Evolutionary conservation across 2,797 vertebrate genomes (phyloP), one percentile per base, ranked within the genome.

Genomic region (Tauraco hartlaubi): DNA sequence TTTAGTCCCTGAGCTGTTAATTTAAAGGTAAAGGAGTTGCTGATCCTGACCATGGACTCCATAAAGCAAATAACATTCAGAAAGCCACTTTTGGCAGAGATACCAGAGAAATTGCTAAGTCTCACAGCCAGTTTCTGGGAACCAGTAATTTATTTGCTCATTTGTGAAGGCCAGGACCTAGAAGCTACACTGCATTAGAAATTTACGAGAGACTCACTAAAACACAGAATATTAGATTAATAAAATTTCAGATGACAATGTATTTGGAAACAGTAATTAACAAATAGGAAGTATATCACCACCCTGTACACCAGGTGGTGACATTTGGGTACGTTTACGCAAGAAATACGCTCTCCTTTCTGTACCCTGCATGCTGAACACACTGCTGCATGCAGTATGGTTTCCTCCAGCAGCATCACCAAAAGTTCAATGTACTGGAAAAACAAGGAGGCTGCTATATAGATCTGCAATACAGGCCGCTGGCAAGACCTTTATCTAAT

Each of bases 91-190:
- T 58, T 58, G 58, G n/a, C 59, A 85, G 54, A 59, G n/a, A 35
- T 35, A 39, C 9, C 3, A 6, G 72, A 79, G 56, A 83, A 89
- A 74, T 0, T 64, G 72, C 69, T 56, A 83, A 56, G 72, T 89
- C 48, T 91, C 73, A 54, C 20, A 92, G 85, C 51, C 73, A 96
- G 12, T 39, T 92, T 95, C 93, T 79, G 51, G 54, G 43, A 96
- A 90, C 13, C 46, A 77, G 46, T 58, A 69, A 95, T 94, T 78
- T 51, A 71, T 80, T 97, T 90, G 19, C 33, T 92, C 29, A 54
- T 63, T 77, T 91, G 62, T 29, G 56, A 85, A 64, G 56, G 75
- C 49, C 39, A 86, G 33, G 41, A 59, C 54, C 56, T 90, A 73
- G 37, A 96, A 93, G 79, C 6, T 61, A 28, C 8, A 31, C 1